Evolutionary conservation across 1,140 invertebrate genomes (phyloP).

Genomic region (Pteromalus puparum): DNA sequence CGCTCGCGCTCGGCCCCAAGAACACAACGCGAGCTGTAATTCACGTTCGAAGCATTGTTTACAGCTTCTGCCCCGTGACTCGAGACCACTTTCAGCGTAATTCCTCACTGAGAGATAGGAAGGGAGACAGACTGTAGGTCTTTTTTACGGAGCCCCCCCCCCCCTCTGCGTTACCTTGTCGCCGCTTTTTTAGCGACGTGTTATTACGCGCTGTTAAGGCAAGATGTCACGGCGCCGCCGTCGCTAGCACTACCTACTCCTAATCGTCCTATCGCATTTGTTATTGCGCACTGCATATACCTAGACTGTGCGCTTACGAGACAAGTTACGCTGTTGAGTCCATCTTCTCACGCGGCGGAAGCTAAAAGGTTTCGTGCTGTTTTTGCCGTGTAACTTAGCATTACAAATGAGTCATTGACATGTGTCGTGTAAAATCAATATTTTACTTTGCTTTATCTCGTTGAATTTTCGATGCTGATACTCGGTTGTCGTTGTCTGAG

Average conservation of each 20-base stretch:
- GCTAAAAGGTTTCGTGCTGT: conserved; percentile 16
- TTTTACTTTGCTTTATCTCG: conserved; percentile 31
- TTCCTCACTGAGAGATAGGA: neutral
- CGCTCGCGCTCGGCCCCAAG: neutral
- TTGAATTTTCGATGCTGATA: conserved; percentile 12
- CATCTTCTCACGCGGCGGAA: neutral
- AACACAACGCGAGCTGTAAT: neutral
- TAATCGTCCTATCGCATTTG: conserved; percentile 30
- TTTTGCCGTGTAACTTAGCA: conserved; percentile 12
- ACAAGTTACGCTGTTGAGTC: neutral
- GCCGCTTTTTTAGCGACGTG: conserved; percentile 1
- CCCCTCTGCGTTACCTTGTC: neutral
- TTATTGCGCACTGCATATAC: conserved; percentile 8
- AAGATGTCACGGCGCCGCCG: neutral
- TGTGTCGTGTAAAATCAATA: conserved; percentile 32
- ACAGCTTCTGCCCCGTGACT: conserved; percentile 69
- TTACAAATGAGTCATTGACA: conserved; percentile 41
- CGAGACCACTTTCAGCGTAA: conserved; percentile 65
- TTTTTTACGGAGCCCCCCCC: conserved; percentile 18
- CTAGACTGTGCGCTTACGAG: neutral
- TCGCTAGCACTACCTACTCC: neutral
- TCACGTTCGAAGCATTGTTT: conserved; percentile 54
- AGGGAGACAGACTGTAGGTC: neutral
- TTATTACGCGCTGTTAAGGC: neutral
- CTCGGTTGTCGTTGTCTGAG: neutral